A percentile compares a stretch with the other conserved stretches of the same genome.
phyloP scores from a whole-genome alignment of 2,113 vertebrate genomes.

The Arothron firmamentum region DNA sequence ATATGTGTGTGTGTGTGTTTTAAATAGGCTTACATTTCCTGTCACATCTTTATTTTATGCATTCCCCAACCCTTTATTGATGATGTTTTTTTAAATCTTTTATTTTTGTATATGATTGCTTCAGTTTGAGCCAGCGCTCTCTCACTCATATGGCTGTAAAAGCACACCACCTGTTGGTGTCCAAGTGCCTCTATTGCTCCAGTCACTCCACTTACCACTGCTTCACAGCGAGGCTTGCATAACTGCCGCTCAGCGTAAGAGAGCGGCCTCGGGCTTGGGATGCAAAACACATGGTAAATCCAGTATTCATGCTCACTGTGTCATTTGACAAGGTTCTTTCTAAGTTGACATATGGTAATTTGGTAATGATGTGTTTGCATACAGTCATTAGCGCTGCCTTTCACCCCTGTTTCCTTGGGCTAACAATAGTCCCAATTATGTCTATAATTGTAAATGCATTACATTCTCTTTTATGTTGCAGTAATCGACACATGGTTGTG shows the following conservation, averaged over 20 bases:
- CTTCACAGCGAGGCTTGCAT: slow-evolving; percentile 39
- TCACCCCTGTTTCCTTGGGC: slow-evolving; percentile 69
- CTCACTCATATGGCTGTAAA: slow-evolving; percentile 62
- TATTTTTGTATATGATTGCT: slow-evolving; percentile 6
- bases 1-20: too few relatives aligned
- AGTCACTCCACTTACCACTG: slow-evolving; percentile 36
- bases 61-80: not conserved
- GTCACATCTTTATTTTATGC: not conserved
- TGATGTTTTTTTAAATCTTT: not conserved
- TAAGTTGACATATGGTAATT: slow-evolving; percentile 73
- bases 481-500: slow-evolving; percentile 60
- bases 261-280: slow-evolving; percentile 62
- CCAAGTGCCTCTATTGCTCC: slow-evolving; percentile 63
- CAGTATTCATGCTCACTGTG: slow-evolving; percentile 60
- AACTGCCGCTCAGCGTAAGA: slow-evolving; percentile 48
- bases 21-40: slow-evolving; percentile 6
- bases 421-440: slow-evolving; percentile 72
- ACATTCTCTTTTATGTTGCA: slow-evolving; percentile 57
- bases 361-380: slow-evolving; percentile 71
- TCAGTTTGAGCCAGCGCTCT: slow-evolving; percentile 26
- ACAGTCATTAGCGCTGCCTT: slow-evolving; percentile 72
- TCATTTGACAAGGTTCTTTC: slow-evolving; percentile 70
- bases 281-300: slow-evolving; percentile 67
- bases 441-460: slow-evolving; percentile 68
- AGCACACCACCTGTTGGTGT: slow-evolving; percentile 77